Evolutionary conservation across 2,888 invertebrate genomes (phyloP).

Genomic region (Orgyia antiqua): DNA sequence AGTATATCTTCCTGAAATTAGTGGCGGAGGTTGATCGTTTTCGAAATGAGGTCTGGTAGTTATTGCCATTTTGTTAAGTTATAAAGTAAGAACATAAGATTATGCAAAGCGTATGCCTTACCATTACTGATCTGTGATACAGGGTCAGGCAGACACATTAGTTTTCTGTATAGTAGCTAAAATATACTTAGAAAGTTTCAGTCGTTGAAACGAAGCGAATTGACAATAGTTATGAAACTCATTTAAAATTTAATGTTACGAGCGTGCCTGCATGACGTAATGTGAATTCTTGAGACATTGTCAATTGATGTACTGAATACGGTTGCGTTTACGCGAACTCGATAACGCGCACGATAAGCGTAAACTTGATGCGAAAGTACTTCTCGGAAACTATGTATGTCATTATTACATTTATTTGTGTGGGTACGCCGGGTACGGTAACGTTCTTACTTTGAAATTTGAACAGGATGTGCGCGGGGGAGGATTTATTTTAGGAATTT

Average conservation of each 20-base stretch:
- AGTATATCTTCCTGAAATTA: too few relatives aligned
- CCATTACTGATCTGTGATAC: too few relatives aligned
- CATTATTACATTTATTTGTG: conserved; percentile 13
- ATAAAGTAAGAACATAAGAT: too few relatives aligned
- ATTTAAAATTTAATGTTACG: conserved; percentile 10
- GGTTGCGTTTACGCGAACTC: conserved; percentile 15
- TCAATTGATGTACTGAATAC: conserved; percentile 19
- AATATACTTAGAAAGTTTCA: conserved; percentile 15
- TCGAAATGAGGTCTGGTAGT: too few relatives aligned
- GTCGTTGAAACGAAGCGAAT: conserved; percentile 8
- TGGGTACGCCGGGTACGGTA: conserved; percentile 9
- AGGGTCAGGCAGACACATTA: too few relatives aligned
- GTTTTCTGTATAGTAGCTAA: too few relatives aligned
- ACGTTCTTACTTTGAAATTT: conserved; percentile 4
- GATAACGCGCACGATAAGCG: conserved; percentile 24
- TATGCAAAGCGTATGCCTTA: too few relatives aligned
- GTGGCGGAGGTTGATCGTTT: too few relatives aligned
- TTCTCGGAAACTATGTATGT: conserved; percentile 19
- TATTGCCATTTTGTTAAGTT: too few relatives aligned
- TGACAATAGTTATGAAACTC: conserved; percentile 13
- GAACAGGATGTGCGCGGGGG: not conserved
- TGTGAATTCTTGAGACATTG: conserved; percentile 16
- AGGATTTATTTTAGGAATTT: not conserved
- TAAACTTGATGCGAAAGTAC: conserved; percentile 7
- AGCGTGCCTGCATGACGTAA: conserved; percentile 17